Percentiles rank a stretch among this genome's conserved stretches.
These are phyloP conservation scores for Macrophya alboannulata DNA, from an alignment of 2,888 invertebrate species.

Conservation along the genomic window DNA sequence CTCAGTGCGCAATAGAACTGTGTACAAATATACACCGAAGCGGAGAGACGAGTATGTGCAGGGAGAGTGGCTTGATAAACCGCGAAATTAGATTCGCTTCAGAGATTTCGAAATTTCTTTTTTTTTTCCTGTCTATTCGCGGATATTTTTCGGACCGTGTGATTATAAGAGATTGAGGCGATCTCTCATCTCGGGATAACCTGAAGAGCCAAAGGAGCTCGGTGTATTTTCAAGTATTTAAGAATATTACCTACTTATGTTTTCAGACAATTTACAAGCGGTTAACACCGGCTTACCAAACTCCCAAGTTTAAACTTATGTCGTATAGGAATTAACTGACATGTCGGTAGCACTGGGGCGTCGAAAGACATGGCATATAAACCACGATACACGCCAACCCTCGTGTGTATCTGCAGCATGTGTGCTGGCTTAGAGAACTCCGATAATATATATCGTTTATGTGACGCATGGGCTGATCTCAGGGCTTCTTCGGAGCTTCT, in stretches of 20 bases:
- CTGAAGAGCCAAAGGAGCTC: background rate
- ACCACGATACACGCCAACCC: slow-evolving; percentile 5
- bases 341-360: background rate
- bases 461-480: slow-evolving; percentile 16
- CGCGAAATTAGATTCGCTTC: background rate
- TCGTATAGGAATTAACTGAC: background rate
- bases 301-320: background rate
- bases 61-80: background rate
- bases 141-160: slow-evolving; percentile 1
- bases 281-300: slow-evolving; percentile 7
- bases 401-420: slow-evolving; percentile 3
- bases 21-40: background rate
- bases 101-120: too few relatives aligned
- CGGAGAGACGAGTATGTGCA: background rate
- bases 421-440: slow-evolving; percentile 44
- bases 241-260: slow-evolving; percentile 34
- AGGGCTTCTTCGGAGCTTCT: background rate
- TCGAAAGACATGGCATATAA: slow-evolving; percentile 43
- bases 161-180: background rate
- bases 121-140: too few relatives aligned
- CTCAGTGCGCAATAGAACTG: background rate
- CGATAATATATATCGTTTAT: slow-evolving; percentile 13
- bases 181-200: background rate
- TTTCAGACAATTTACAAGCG: slow-evolving; percentile 53
- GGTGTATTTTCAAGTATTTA: slow-evolving; percentile 43